A percentile compares a stretch with the other conserved stretches of the same genome.
Evolutionary conservation across 2,797 vertebrate genomes (phyloP).

Genomic region (Chrysocyon brachyurus): DNA sequence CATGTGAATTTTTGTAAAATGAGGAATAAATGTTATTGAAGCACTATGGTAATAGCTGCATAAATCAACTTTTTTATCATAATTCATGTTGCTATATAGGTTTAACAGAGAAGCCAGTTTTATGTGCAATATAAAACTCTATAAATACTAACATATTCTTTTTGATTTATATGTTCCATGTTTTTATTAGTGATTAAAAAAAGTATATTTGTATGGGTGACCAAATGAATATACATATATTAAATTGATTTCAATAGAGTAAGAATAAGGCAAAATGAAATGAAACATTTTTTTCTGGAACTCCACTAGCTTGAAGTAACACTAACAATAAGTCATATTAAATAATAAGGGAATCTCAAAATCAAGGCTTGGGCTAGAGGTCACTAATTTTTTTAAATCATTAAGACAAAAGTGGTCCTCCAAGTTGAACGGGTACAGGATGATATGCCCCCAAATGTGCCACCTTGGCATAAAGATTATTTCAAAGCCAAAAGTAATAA

Average conservation of each 20-base stretch:
- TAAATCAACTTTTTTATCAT: slow-evolving; percentile 77
- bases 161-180: background rate
- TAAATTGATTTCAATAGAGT: background rate
- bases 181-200: background rate
- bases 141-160: slow-evolving; percentile 40
- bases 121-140: slow-evolving; percentile 60
- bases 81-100: slow-evolving; percentile 51
- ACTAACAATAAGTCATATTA: background rate
- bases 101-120: slow-evolving; percentile 70
- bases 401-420: background rate
- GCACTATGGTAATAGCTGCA: slow-evolving; percentile 63
- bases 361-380: background rate
- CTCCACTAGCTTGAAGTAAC: background rate
- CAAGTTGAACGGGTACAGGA: background rate
- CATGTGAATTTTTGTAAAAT: slow-evolving; percentile 80
- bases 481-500: background rate
- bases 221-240: background rate
- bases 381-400: background rate
- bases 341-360: background rate
- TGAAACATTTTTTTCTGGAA: background rate
- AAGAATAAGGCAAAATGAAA: background rate
- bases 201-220: background rate
- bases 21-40: slow-evolving; percentile 82
- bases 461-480: background rate
- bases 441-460: background rate